Percentiles rank a stretch among this genome's conserved stretches.
phyloP scores from a whole-genome alignment of 2,113 vertebrate species.

The Osmerus mordax region DNA sequence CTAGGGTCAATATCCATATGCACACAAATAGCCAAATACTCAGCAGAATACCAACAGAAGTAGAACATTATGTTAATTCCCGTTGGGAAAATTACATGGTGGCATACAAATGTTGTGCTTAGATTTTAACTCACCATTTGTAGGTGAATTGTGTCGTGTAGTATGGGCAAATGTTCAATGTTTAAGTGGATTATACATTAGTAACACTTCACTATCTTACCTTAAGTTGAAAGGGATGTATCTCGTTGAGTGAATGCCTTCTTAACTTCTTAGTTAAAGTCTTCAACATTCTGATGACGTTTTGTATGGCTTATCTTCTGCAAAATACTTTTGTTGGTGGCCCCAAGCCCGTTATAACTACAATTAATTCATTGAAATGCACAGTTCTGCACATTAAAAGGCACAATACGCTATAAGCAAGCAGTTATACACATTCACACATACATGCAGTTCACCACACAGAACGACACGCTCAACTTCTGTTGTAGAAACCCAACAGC shows the following conservation, averaged over 20 bases:
- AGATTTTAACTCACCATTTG: too few relatives aligned
- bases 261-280: slow-evolving; percentile 87
- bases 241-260: slow-evolving; percentile 86
- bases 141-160: not conserved
- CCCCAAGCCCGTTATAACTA: slow-evolving; percentile 3
- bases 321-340: slow-evolving; percentile 10
- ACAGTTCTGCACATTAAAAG: slow-evolving; percentile 36
- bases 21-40: not conserved
- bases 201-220: slow-evolving; percentile 60
- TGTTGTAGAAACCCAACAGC: not conserved
- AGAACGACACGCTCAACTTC: slow-evolving; percentile 1
- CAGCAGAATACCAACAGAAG: too few relatives aligned
- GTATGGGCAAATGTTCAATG: not conserved
- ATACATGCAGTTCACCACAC: slow-evolving; percentile 7
- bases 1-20: slow-evolving; percentile 28
- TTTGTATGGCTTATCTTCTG: slow-evolving; percentile 37
- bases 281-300: slow-evolving; percentile 75
- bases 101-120: too few relatives aligned
- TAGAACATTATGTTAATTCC: too few relatives aligned
- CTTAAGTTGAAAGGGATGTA: slow-evolving; percentile 87
- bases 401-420: slow-evolving; percentile 21
- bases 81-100: too few relatives aligned
- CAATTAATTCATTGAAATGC: slow-evolving; percentile 23
- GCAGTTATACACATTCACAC: slow-evolving; percentile 16
- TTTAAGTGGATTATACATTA: not conserved